Evolutionary conservation across 2,888 invertebrate species (phyloP), one percentile per base, ranked within the genome.

Genomic region (Acanthosepion esculentum): DNA sequence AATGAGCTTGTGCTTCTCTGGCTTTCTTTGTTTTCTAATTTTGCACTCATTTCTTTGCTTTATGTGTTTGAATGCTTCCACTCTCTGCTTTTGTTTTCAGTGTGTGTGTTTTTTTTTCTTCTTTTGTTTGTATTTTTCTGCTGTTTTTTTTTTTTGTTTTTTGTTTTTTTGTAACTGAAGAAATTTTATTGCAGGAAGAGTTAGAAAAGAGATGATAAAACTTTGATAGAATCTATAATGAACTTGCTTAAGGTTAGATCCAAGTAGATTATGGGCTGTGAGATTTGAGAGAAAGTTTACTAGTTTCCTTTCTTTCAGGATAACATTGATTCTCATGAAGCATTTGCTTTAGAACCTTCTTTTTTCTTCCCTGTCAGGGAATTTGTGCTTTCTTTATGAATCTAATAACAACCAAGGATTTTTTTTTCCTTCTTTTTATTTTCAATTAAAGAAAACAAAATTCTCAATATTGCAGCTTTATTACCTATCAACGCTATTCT

Each of bases 11-110:
- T 78, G 78, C 78, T 92, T 53, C 18, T 92, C 12, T 92, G 18
- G 15, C 50, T 26, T 92, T 48, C 41, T 18, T 53, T 50, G 5
- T 48, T 53, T 50, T 94, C 53, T 94, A 20, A 26, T 50, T 33
- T 94, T 53, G 33, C 91, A 53, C 26, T 33, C 50, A 23, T 91
- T 48, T 92, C 50, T 94, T 91, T 91, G 41, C 53, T 91, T 91
- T 59, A 55, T 91, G 29, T 91, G 26, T 91, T 48, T 53, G 55
- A 50, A 33, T 53, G 55, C 41, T 94, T 29, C 64, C 64, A 59
- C 64, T 94, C 48, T 94, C 50, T 94, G 55, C 41, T 94, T 64
- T 48, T 48, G n/a, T 91, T 91, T 94, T 41, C 41, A 41, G 41
- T 41, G 41, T 41, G 41, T 41, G 41, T 41, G 41, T 41, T 78